These are phyloP conservation scores for Bryconaethiops microstoma DNA, from an alignment of 2,797 vertebrate genomes.

Conservation along the genomic window DNA sequence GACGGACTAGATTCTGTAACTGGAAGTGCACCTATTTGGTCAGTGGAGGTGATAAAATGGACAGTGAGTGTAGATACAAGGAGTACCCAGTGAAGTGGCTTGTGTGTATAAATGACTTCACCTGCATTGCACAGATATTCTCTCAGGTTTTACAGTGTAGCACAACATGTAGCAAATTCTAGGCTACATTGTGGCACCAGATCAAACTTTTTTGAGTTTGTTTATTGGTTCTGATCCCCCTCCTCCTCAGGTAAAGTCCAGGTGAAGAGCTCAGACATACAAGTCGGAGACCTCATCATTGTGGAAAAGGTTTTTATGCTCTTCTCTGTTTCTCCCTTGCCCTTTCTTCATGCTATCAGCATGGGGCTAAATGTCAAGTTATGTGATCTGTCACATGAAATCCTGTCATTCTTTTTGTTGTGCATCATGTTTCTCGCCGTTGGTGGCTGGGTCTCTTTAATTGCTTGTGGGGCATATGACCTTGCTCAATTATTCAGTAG, in stretches of 20 bases:
- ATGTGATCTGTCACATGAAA: slow-evolving; percentile 51
- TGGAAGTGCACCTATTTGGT: too few species aligned
- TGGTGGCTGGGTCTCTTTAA: slow-evolving; percentile 59
- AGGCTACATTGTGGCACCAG: not conserved
- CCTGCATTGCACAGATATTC: too few species aligned
- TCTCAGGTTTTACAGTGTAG: not conserved
- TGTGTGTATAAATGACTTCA: too few species aligned
- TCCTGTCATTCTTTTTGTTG: slow-evolving; percentile 57
- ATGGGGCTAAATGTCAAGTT: slow-evolving; percentile 37
- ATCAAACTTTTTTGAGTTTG: not conserved
- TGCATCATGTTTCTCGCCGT: slow-evolving; percentile 51
- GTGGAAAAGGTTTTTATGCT: slow-evolving; percentile 90
- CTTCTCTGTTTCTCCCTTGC: not conserved
- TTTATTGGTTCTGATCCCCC: not conserved
- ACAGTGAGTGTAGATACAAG: too few species aligned
- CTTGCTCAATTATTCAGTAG: slow-evolving; percentile 74
- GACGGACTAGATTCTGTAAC: too few species aligned
- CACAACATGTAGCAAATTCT: not conserved
- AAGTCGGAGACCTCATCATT: slow-evolving; percentile 97
- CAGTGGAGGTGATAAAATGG: too few species aligned
- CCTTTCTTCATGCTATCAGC: slow-evolving; percentile 21
- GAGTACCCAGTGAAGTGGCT: too few species aligned
- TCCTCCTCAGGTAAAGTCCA: slow-evolving; percentile 85
- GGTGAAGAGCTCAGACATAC: slow-evolving; percentile 98
- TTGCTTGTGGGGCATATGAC: slow-evolving; percentile 63